Evolutionary conservation across 2,797 vertebrate genomes (phyloP).

Genomic region (Aselliscus stoliczkanus): DNA sequence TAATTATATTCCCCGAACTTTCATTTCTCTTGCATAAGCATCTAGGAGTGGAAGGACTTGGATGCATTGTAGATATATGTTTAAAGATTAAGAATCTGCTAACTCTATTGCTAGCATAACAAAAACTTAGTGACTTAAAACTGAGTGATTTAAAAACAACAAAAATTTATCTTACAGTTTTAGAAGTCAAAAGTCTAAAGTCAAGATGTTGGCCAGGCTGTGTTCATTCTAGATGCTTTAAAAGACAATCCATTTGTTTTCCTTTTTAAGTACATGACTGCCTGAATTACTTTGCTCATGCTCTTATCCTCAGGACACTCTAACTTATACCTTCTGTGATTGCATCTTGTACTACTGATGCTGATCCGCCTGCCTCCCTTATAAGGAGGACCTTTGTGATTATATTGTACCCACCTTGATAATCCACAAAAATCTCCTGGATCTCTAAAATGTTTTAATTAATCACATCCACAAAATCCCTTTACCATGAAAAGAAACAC

Average conservation of each 20-base stretch:
- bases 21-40: neutral
- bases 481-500: neutral
- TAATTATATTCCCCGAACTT: too few relatives aligned
- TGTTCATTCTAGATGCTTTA: neutral
- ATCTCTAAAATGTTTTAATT: neutral
- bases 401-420: neutral
- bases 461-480: neutral
- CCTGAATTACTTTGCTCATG: neutral
- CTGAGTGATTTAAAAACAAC: neutral
- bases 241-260: neutral
- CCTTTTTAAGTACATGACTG: neutral
- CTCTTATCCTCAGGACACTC: neutral
- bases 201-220: neutral
- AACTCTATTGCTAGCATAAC: neutral
- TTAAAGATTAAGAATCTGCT: conserved; percentile 11
- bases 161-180: neutral
- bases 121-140: neutral
- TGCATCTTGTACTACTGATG: neutral
- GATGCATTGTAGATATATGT: neutral
- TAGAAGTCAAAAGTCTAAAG: neutral
- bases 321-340: neutral
- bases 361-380: neutral
- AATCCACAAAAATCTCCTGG: neutral
- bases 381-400: neutral
- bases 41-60: neutral